Base-by-base conservation (phyloP, 2,113 vertebrate species). In the Paracanthobrama guichenoti region DNA sequence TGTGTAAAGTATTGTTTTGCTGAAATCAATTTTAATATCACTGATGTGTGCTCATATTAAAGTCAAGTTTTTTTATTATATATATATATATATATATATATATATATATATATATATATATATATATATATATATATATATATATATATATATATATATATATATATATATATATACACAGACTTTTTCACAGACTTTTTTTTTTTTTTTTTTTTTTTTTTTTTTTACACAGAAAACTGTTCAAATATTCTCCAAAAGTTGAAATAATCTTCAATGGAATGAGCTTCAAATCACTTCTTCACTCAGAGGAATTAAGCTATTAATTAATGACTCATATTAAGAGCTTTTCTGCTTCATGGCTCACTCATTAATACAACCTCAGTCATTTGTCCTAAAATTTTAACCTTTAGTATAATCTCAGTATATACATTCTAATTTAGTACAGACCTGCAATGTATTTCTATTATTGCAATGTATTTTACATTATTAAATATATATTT, bases 301-400 rank as follows among this genome's bases (percentile, higher is more conserved):
- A 84, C 73, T 84, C 82, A 13, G 22, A 55, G 73, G 76, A 86
- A 79, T 86, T 86, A 64, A 44, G 42, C 44, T 78, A 78, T 86
- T 86, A 86, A 84, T 77, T 84, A 77, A 77, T 83, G 69, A 64
- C 42, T 77, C 67, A 83, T 22, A 69, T 79, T 62, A 86, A 78
- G 64, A 83, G 75, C 75, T 83, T 83, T 83, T 86, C 85, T 64
- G 85, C 75, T 86, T 55, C 55, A 83, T 86, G 44, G 67, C 81
- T 66, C 73, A 79, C 78, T 79, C 75, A 73, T 83, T 83, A 82
- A 83, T 79, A 62, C 8, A 39, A 79, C 69, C 72, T 79, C 50
- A 79, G 22, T 67, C 42, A 67, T 81, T 67, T 81, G 79, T 81
- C 79, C 79, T 81, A 35, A 67, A 81, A 50, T 13, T 8, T 66